Percentiles rank a stretch among this genome's conserved stretches.
Conservation (phyloP, 1,140 invertebrate genomes). For the Aphelenchoides avenae region DNA sequence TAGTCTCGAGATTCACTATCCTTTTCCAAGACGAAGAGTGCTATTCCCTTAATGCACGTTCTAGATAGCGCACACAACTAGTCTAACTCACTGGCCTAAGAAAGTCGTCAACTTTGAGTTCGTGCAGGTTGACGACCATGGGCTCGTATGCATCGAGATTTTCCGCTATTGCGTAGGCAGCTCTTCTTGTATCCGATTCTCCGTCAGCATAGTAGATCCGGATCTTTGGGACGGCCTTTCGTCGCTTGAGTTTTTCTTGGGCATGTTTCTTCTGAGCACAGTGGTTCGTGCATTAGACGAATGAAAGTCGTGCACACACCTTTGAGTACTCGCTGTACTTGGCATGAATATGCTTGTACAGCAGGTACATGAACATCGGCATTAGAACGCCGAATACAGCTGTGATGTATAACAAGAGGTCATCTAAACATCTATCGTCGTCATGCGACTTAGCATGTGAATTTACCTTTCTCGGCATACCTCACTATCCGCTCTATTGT, state of each 20-base stretch:
- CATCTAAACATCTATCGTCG: no score
- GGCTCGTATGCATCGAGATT: conserved; percentile 24
- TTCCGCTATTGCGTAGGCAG: conserved; percentile 30
- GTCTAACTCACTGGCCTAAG: conserved; percentile 4
- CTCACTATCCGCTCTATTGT: conserved; percentile 27
- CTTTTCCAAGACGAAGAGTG: background rate
- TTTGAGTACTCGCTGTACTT: conserved; percentile 12
- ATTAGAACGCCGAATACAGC: conserved; percentile 29
- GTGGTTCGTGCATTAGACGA: conserved; percentile 4
- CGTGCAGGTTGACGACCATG: conserved; percentile 26
- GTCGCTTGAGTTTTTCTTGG: background rate
- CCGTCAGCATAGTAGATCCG: conserved; percentile 16
- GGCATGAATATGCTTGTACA: conserved; percentile 22
- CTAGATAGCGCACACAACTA: conserved; percentile 4
- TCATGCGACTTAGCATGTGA: conserved; percentile 2
- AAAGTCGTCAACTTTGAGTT: conserved; percentile 14
- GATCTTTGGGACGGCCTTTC: no score
- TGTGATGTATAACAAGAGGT: conserved; percentile 25
- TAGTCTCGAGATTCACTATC: background rate
- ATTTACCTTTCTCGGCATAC: conserved; percentile 28
- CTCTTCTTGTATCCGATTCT: conserved; percentile 8
- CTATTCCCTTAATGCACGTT: no score
- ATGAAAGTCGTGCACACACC: conserved; percentile 2
- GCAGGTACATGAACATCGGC: conserved; percentile 37
- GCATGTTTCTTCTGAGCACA: conserved; percentile 1